phyloP scores from a whole-genome alignment of 2,888 invertebrate genomes.

The Acrobasis repandana region DNA sequence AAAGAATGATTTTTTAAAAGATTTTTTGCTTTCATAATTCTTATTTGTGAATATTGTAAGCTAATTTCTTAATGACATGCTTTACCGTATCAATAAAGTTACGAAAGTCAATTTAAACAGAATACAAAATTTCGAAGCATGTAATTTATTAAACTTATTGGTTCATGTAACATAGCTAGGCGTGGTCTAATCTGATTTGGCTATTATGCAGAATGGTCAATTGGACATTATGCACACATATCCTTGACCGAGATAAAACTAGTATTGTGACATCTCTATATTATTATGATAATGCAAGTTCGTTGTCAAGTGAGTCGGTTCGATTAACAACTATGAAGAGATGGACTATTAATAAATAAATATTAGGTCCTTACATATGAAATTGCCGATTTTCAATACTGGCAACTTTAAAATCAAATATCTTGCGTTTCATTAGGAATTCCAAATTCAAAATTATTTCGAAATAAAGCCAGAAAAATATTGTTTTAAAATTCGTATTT shows the following conservation, averaged over 20 bases:
- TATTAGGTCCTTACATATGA: too few species aligned
- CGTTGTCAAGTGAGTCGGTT: not conserved
- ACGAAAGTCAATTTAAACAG: not conserved
- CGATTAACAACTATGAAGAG: not conserved
- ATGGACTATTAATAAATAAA: too few species aligned
- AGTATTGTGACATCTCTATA: constrained; percentile 21
- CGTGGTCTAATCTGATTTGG: constrained; percentile 17
- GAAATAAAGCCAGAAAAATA: too few species aligned
- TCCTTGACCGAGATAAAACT: constrained; percentile 23
- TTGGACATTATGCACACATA: constrained; percentile 11
- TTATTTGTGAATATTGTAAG: too few species aligned
- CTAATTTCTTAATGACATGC: too few species aligned
- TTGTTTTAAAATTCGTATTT: too few species aligned
- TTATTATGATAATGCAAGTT: constrained; percentile 13
- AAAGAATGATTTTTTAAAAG: too few species aligned
- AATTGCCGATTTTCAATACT: too few species aligned
- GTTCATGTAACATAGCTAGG: not conserved
- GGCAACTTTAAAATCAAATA: too few species aligned
- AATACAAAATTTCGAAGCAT: not conserved
- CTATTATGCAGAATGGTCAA: constrained; percentile 10
- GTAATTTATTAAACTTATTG: not conserved
- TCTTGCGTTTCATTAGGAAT: too few species aligned
- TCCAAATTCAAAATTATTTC: too few species aligned
- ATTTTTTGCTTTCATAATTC: too few species aligned
- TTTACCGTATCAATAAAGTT: not conserved